Evolutionary conservation across 2,113 vertebrate genomes (phyloP).

Genomic region (Elachura formosa): DNA sequence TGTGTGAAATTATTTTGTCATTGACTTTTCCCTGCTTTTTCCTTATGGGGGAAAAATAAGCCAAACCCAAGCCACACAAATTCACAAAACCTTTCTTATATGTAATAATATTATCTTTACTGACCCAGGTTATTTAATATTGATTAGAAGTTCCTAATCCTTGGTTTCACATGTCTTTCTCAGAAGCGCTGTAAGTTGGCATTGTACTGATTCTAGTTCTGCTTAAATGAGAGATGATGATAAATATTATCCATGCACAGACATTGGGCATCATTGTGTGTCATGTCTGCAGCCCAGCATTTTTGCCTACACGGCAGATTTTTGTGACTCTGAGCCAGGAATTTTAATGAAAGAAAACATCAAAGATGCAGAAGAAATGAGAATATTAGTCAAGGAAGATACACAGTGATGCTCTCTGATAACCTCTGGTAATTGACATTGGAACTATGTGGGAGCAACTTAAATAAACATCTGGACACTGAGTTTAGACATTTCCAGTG

Average conservation of each 20-base stretch:
- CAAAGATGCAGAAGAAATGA: constrained; percentile 80
- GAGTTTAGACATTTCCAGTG: constrained; percentile 86
- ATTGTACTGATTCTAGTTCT: constrained; percentile 13
- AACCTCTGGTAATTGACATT: constrained; percentile 89
- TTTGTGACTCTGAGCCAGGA: constrained; percentile 73
- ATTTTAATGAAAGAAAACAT: constrained; percentile 85
- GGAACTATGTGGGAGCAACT: constrained; percentile 83
- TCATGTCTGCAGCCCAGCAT: constrained; percentile 59
- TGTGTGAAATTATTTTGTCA: constrained; percentile 45
- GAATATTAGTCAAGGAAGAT: constrained; percentile 84
- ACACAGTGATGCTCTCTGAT: constrained; percentile 90
- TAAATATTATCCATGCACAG: constrained; percentile 69
- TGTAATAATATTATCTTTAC: neutral
- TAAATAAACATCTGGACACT: constrained; percentile 86
- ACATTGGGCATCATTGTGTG: constrained; percentile 48
- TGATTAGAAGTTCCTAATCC: neutral
- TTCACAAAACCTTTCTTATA: neutral
- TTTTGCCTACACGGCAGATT: constrained; percentile 73
- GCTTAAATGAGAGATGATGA: constrained; percentile 65
- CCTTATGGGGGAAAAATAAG: neutral
- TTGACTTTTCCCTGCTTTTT: neutral
- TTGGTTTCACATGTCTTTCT: neutral
- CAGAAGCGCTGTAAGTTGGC: constrained; percentile 18
- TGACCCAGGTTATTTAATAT: neutral
- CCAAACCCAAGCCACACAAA: neutral